A percentile compares a stretch with the other conserved stretches of the same genome.
These are phyloP conservation scores for Gallinago paraguaiae DNA, from an alignment of 2,113 vertebrate genomes.

Conservation along the genomic window DNA sequence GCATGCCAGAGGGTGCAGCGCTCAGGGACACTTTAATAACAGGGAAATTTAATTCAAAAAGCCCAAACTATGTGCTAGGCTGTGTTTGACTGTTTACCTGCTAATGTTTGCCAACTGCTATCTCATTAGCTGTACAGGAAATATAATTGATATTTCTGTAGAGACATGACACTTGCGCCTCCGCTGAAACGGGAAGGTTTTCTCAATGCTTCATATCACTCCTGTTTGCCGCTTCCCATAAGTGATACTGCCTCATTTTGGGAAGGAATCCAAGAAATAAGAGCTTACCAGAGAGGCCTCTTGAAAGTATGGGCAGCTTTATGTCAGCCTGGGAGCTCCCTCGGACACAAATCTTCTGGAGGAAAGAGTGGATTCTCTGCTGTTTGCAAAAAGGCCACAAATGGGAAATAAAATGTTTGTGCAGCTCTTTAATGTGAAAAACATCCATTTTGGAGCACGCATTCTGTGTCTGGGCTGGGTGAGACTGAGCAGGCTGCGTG, in stretches of 20 bases:
- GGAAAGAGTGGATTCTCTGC: conserved; percentile 54
- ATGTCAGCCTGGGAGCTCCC: conserved; percentile 66
- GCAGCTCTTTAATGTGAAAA: conserved; percentile 62
- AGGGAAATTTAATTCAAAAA: neutral
- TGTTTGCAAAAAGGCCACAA: conserved; percentile 59
- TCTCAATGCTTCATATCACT: conserved; percentile 33
- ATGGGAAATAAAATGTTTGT: conserved; percentile 66
- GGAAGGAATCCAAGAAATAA: conserved; percentile 68
- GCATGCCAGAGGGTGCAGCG: neutral
- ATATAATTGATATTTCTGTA: conserved; percentile 67
- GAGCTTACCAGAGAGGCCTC: conserved; percentile 65
- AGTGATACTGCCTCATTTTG: conserved; percentile 49
- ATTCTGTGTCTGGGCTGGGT: neutral
- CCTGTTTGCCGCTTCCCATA: conserved; percentile 26
- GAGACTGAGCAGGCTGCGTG: neutral
- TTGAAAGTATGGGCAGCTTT: conserved; percentile 65
- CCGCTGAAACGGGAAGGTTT: conserved; percentile 23
- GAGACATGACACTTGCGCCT: conserved; percentile 56
- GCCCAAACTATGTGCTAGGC: conserved; percentile 9
- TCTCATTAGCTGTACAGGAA: conserved; percentile 64
- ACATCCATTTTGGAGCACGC: conserved; percentile 30
- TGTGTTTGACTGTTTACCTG: conserved; percentile 62
- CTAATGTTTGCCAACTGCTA: conserved; percentile 60
- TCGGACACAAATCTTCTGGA: conserved; percentile 59
- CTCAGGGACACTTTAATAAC: neutral